These are phyloP conservation scores for Biston betularia DNA, from an alignment of 2,888 invertebrate genomes.

Conservation along the genomic window DNA sequence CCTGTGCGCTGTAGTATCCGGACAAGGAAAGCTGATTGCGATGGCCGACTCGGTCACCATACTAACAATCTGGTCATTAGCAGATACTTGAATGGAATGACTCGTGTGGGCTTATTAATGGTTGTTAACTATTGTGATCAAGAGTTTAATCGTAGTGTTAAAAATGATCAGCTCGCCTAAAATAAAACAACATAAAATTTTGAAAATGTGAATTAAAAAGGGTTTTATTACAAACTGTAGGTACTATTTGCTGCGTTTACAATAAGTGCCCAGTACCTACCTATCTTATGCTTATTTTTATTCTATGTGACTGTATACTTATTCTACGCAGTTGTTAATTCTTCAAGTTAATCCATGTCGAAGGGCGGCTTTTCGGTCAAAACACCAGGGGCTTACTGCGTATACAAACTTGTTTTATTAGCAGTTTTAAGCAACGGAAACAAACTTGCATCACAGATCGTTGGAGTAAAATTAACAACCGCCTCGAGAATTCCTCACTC, in stretches of 20 bases:
- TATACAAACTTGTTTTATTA: too few relatives aligned
- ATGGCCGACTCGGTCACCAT: conserved; percentile 58
- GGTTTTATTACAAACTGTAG: too few relatives aligned
- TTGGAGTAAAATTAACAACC: conserved; percentile 20
- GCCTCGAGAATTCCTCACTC: conserved; percentile 25
- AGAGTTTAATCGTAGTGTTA: conserved; percentile 17
- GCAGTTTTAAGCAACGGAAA: not conserved
- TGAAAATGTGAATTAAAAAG: too few relatives aligned
- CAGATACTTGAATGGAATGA: conserved; percentile 38
- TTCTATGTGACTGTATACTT: too few relatives aligned
- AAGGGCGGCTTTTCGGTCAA: too few relatives aligned
- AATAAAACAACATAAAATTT: too few relatives aligned
- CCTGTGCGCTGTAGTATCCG: conserved; percentile 35
- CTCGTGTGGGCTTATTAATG: conserved; percentile 37
- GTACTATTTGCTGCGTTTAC: too few relatives aligned
- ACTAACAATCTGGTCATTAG: conserved; percentile 56
- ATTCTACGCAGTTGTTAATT: too few relatives aligned
- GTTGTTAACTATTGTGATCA: conserved; percentile 30
- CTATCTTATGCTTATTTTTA: too few relatives aligned
- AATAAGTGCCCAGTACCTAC: too few relatives aligned
- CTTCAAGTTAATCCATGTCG: too few relatives aligned
- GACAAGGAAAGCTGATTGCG: conserved; percentile 72
- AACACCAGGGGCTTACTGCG: too few relatives aligned
- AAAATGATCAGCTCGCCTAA: not conserved
- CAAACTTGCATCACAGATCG: not conserved